Evolutionary conservation across 2,797 vertebrate genomes (phyloP), one percentile per base, ranked within the genome.

Genomic region (Onychomys arenicola): DNA sequence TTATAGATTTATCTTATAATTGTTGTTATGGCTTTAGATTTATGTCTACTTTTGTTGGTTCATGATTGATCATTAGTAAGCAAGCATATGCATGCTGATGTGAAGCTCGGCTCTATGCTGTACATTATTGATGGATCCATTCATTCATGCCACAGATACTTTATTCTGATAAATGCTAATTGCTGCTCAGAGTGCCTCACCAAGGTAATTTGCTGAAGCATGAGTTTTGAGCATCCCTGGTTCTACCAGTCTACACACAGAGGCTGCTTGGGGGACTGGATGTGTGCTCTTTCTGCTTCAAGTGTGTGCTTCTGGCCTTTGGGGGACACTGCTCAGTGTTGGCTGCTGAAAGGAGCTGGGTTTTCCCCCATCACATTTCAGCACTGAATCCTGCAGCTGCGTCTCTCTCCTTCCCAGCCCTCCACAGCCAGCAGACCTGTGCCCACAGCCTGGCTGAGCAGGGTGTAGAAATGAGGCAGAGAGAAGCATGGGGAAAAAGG

Each of bases 111-210:
- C 61, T 94, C 92, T 78, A 49, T 49, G 25, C 73, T 10, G 17
- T 61, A 65, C 52, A 67, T 91, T 97, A 95, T 80, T 94, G 94
- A 97, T 95, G 92, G 80, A 95, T 81, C 81, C 93, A 37, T 85
- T 85, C 94, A 95, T 71, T 96, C 89, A 82, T 43, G 61, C 90
- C 89, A 77, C 11, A 69, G 92, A 95, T 97, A 97, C 85, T 97
- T 97, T 96, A 96, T 96, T 96, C 95, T 97, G 95, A 97, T 95
- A 96, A 96, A 97, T 82, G 93, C 87, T 97, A 93, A 98, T 93
- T 94, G 89, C 86, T 61, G n/a, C 86, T 96, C 83, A 55, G 81
- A 81, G 80, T 0, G 4, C 84, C 65, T 96, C 89, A 88, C 93
- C 92, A 69, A 81, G 86, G 96, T 87, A 94, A 96, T 95, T 67